These are phyloP conservation scores for Coleophora flavipennella DNA, from an alignment of 2,888 invertebrate species.

Conservation along the genomic window DNA sequence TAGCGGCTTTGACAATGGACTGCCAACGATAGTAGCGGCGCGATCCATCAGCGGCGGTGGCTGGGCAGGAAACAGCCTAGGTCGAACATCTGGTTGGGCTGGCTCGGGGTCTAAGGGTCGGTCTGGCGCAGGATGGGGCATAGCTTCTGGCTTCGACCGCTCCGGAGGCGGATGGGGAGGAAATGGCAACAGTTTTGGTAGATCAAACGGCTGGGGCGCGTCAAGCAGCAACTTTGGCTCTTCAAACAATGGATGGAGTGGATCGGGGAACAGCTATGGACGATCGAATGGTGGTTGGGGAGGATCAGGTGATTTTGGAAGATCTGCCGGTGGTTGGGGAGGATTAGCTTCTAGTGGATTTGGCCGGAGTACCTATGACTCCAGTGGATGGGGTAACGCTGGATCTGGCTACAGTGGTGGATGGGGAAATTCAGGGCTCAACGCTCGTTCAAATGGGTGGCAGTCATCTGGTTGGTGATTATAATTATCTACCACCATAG, in stretches of 20 bases:
- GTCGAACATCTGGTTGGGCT: no score
- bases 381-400: background rate
- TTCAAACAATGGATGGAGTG: conserved; percentile 6
- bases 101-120: conserved; percentile 13
- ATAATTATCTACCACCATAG: no score
- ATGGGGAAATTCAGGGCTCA: background rate
- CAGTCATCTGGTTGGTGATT: conserved; percentile 18
- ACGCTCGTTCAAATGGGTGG: conserved; percentile 12
- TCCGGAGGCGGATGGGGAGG: background rate
- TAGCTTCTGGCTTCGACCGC: no score
- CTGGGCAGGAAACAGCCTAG: background rate
- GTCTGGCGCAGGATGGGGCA: conserved; percentile 9
- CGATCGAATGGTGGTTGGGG: conserved; percentile 11
- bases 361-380: background rate
- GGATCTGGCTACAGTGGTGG: background rate
- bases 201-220: conserved; percentile 10
- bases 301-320: background rate
- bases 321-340: conserved; percentile 9
- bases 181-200: background rate
- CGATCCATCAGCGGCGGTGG: conserved; percentile 11
- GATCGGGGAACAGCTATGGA: conserved; percentile 4
- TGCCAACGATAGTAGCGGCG: conserved; percentile 11
- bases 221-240: conserved; percentile 1
- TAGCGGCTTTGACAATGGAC: no score
- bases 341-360: conserved; percentile 4